phyloP scores from a whole-genome alignment of 2,113 vertebrate genomes.

The Procavia capensis region DNA sequence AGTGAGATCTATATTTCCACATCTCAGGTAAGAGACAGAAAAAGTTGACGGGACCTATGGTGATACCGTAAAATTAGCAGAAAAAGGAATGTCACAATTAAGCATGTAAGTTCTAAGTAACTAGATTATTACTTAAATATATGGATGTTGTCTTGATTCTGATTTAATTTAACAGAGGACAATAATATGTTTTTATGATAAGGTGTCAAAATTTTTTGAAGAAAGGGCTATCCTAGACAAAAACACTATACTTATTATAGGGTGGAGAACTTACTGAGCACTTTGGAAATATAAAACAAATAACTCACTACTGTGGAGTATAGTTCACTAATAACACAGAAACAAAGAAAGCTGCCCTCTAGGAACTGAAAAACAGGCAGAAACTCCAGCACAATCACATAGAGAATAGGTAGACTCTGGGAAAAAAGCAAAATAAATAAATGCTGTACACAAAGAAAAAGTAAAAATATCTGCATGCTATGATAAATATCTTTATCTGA shows the following conservation, averaged over 20 bases:
- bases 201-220: background rate
- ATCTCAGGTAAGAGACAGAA: conserved; percentile 54
- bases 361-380: background rate
- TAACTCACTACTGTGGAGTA: no score
- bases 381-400: background rate
- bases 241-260: background rate
- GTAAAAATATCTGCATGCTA: background rate
- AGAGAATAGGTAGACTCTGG: background rate
- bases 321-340: background rate
- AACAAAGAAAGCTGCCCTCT: background rate
- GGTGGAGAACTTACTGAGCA: background rate
- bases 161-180: background rate
- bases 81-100: background rate
- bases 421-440: background rate
- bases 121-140: background rate
- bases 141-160: background rate
- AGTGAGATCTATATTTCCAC: background rate
- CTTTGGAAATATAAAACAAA: background rate
- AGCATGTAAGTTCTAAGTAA: background rate
- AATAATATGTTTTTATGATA: conserved; percentile 1
- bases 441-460: background rate
- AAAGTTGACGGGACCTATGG: background rate
- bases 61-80: background rate
- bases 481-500: background rate
- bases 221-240: background rate